These are phyloP conservation scores for Ceryle rudis DNA, from an alignment of 2,797 vertebrate genomes.

Conservation along the genomic window DNA sequence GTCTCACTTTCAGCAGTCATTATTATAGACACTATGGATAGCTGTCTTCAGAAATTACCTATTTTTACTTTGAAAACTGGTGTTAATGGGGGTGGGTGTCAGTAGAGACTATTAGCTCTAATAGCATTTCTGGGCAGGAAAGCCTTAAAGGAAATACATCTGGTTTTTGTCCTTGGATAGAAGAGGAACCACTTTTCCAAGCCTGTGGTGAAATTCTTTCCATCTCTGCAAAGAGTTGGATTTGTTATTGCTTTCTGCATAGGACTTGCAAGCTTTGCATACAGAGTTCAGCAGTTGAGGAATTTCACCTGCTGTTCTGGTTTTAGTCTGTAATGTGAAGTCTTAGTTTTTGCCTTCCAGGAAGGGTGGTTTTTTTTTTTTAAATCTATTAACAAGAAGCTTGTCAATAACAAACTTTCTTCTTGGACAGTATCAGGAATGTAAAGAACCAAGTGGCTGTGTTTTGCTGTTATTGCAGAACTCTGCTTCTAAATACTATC, in stretches of 20 bases:
- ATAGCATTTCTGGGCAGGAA: constrained; percentile 5
- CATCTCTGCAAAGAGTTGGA: not conserved
- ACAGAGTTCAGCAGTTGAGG: not conserved
- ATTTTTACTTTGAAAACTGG: not conserved
- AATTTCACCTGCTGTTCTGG: not conserved
- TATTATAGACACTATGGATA: not conserved
- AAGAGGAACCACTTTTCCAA: constrained; percentile 4
- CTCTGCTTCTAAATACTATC: not conserved
- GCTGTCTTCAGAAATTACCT: not conserved
- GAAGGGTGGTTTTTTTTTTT: not conserved
- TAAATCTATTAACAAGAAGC: not conserved
- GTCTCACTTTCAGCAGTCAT: not conserved
- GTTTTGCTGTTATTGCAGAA: not conserved
- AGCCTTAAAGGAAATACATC: constrained; percentile 10
- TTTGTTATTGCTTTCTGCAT: not conserved
- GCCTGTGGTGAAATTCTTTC: constrained; percentile 48
- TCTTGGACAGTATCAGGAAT: not conserved
- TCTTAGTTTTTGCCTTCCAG: not conserved
- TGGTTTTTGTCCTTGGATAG: not conserved
- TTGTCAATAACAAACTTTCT: not conserved
- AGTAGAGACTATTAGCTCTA: not conserved
- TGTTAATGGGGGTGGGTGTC: not conserved
- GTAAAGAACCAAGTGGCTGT: not conserved
- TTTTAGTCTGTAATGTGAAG: not conserved
- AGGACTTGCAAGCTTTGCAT: not conserved